phyloP scores from a whole-genome alignment of 2,113 vertebrate genomes.

The Psephotus haematonotus region DNA sequence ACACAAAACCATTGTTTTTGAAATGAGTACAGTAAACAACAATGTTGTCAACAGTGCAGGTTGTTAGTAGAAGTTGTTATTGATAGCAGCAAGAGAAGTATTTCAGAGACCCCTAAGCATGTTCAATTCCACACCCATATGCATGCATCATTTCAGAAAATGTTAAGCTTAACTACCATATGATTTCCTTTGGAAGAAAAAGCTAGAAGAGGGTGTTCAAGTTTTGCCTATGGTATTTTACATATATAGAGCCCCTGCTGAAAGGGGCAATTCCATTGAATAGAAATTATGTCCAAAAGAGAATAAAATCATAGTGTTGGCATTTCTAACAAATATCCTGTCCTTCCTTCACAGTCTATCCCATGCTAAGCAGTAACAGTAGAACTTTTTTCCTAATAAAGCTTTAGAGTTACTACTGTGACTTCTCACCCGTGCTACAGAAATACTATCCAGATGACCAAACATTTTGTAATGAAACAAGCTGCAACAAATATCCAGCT shows the following conservation, averaged over 20 bases:
- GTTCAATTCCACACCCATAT: not conserved
- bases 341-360: not conserved
- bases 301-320: not conserved
- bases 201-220: not conserved
- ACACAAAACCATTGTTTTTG: not conserved
- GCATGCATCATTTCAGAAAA: not conserved
- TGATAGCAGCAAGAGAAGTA: not conserved
- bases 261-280: not conserved
- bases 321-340: not conserved
- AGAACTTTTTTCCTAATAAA: conserved; percentile 48
- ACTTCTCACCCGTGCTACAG: not conserved
- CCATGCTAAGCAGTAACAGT: not conserved
- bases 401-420: not conserved
- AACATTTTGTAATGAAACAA: conserved; percentile 55
- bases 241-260: not conserved
- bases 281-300: not conserved
- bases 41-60: not conserved
- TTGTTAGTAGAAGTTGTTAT: not conserved
- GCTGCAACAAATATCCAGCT: conserved; percentile 52
- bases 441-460: conserved; percentile 43
- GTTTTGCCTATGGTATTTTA: not conserved
- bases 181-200: not conserved
- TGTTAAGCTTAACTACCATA: not conserved
- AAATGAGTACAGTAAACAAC: not conserved
- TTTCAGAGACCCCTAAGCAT: not conserved